A percentile compares a stretch with the other conserved stretches of the same genome.
phyloP scores from a whole-genome alignment of 2,888 invertebrate genomes.

The Pterobdella sp. region DNA sequence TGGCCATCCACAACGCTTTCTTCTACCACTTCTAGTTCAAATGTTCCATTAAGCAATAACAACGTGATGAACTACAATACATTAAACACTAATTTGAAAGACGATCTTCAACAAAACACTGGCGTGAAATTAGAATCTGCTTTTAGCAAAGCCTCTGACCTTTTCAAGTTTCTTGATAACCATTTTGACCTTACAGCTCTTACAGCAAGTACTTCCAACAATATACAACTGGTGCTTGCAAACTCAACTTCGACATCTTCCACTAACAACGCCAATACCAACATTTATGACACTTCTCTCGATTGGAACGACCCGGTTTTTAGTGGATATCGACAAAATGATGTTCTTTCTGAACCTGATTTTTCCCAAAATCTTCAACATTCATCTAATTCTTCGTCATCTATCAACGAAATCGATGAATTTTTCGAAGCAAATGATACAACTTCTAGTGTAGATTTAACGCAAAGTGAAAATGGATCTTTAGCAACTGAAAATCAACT shows the following conservation, averaged over 20 bases:
- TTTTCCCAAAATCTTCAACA: slow-evolving; percentile 20
- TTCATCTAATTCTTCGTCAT: slow-evolving; percentile 21
- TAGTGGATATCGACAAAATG: slow-evolving; percentile 18
- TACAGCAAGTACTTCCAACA: background rate
- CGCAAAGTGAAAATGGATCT: slow-evolving; percentile 2
- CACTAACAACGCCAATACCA: background rate
- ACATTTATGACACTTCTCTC: slow-evolving; percentile 15
- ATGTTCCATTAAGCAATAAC: background rate
- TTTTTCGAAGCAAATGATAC: slow-evolving; percentile 15
- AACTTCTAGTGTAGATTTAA: background rate
- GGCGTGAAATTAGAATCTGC: slow-evolving; percentile 6
- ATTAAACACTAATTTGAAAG: background rate
- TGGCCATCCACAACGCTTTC: background rate
- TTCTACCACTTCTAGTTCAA: background rate
- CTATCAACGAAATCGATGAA: slow-evolving; percentile 14
- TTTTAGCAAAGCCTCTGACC: slow-evolving; percentile 3
- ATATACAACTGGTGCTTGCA: slow-evolving; percentile 1
- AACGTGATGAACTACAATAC: background rate
- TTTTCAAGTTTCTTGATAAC: slow-evolving; percentile 11
- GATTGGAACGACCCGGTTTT: slow-evolving; percentile 21
- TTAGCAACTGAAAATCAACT: background rate
- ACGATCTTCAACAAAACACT: background rate
- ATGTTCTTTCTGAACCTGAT: slow-evolving; percentile 14
- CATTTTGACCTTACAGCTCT: slow-evolving; percentile 7
- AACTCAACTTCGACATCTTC: background rate